These are phyloP conservation scores for Calephelis perditalis DNA, from an alignment of 2,888 invertebrate genomes.

Conservation along the genomic window DNA sequence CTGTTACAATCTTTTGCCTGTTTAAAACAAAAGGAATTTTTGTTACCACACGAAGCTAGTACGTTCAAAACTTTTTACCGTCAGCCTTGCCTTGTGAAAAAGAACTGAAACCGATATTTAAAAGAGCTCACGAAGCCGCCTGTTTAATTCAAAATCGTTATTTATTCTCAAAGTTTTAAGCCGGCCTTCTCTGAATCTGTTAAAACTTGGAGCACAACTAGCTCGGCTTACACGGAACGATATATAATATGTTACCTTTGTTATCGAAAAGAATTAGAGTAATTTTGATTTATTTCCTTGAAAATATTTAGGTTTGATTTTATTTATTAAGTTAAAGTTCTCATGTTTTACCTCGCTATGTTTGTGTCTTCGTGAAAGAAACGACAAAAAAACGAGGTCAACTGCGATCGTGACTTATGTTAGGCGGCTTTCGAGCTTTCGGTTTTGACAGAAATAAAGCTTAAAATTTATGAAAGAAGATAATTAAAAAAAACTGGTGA, in stretches of 20 bases:
- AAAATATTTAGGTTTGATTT: too few species aligned
- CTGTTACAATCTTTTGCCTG: neutral
- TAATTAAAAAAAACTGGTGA: too few species aligned
- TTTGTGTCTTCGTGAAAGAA: too few species aligned
- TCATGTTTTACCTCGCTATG: too few species aligned
- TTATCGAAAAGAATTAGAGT: neutral
- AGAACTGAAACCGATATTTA: neutral
- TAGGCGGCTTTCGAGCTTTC: too few species aligned
- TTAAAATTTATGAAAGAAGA: too few species aligned
- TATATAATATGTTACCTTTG: conserved; percentile 3
- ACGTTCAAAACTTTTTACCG: neutral
- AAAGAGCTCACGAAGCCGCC: conserved; percentile 10
- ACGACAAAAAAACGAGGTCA: too few species aligned
- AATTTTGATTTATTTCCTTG: neutral
- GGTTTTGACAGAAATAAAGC: too few species aligned
- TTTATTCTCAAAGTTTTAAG: conserved; percentile 48
- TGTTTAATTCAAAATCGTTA: conserved; percentile 50
- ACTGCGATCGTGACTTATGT: too few species aligned
- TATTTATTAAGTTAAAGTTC: too few species aligned
- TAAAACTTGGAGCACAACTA: conserved; percentile 15
- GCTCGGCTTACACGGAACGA: neutral
- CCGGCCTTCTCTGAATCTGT: conserved; percentile 49
- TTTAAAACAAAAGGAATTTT: neutral
- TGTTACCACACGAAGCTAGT: neutral
- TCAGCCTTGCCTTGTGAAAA: conserved; percentile 1